Evolutionary conservation across 1,140 invertebrate species (phyloP).

Genomic region (Drosophila fuyamai): DNA sequence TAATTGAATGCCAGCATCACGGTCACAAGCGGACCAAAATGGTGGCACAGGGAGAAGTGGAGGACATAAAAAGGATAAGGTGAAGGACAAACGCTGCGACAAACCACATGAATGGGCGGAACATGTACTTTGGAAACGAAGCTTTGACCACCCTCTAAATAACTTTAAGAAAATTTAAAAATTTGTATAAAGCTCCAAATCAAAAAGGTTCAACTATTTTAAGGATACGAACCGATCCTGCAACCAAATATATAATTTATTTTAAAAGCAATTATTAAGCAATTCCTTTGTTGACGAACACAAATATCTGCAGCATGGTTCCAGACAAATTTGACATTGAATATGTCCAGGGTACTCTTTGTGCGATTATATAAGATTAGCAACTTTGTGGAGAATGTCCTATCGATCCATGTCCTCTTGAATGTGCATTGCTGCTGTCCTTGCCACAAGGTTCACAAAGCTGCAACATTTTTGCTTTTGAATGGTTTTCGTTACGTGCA

Average conservation of each 20-base stretch:
- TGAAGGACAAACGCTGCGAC: conserved; percentile 35
- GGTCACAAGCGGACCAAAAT: conserved; percentile 19
- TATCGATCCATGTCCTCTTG: conserved; percentile 29
- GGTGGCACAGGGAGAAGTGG: not conserved
- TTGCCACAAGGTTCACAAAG: conserved; percentile 36
- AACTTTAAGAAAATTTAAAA: too few species aligned
- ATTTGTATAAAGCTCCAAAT: too few species aligned
- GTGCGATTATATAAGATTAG: conserved; percentile 7
- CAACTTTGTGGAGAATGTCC: conserved; percentile 24
- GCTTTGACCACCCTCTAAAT: not conserved
- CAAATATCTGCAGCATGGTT: too few species aligned
- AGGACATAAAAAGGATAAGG: conserved; percentile 14
- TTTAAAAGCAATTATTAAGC: too few species aligned
- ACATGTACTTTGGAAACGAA: not conserved
- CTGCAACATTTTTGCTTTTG: conserved; percentile 26
- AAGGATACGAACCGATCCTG: too few species aligned
- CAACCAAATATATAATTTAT: too few species aligned
- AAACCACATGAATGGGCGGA: conserved; percentile 27
- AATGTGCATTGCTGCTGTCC: conserved; percentile 32
- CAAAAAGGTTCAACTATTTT: too few species aligned
- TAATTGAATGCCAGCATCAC: conserved; percentile 69
- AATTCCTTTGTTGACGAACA: too few species aligned
- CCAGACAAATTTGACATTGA: too few species aligned
- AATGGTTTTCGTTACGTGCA: not conserved
- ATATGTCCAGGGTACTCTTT: conserved; percentile 1